A percentile compares a stretch with the other conserved stretches of the same genome.
Evolutionary conservation across 2,888 invertebrate genomes (phyloP).

Genomic region (Eristalis tenax): DNA sequence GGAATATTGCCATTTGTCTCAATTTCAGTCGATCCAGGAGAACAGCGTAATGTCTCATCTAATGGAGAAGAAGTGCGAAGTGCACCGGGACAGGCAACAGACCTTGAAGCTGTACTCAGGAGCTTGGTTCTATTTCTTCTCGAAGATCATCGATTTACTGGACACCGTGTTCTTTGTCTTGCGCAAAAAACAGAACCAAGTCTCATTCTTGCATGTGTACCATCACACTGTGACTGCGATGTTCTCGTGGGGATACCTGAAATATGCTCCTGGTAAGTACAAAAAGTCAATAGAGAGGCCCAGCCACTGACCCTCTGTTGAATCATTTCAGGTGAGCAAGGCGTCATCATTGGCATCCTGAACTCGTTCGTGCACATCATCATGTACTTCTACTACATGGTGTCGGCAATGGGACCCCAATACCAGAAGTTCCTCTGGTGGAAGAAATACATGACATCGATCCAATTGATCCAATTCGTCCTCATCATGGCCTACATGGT

Average conservation of each 20-base stretch:
- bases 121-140: constrained; percentile 91
- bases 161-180: constrained; percentile 94
- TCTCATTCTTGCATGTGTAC: constrained; percentile 93
- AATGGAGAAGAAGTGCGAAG: constrained; percentile 78
- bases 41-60: constrained; percentile 78
- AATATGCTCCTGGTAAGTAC: constrained; percentile 87
- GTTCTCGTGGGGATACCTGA: constrained; percentile 90
- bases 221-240: constrained; percentile 92
- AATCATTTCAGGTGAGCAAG: constrained; percentile 79
- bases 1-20: neutral
- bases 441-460: constrained; percentile 83
- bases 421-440: constrained; percentile 83
- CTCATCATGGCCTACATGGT: constrained; percentile 86
- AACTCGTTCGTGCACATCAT: constrained; percentile 82
- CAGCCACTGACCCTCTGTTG: neutral
- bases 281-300: too few relatives aligned
- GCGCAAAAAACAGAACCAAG: constrained; percentile 93
- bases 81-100: constrained; percentile 77
- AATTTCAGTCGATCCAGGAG: constrained; percentile 76
- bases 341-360: constrained; percentile 82
- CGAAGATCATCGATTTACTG: constrained; percentile 89
- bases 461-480: constrained; percentile 84
- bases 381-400: constrained; percentile 83
- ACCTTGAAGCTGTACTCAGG: constrained; percentile 83
- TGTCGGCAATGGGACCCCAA: constrained; percentile 82